A percentile compares a stretch with the other conserved stretches of the same genome.
Conservation (phyloP, 2,797 vertebrate genomes). For the Staurois parvus region DNA sequence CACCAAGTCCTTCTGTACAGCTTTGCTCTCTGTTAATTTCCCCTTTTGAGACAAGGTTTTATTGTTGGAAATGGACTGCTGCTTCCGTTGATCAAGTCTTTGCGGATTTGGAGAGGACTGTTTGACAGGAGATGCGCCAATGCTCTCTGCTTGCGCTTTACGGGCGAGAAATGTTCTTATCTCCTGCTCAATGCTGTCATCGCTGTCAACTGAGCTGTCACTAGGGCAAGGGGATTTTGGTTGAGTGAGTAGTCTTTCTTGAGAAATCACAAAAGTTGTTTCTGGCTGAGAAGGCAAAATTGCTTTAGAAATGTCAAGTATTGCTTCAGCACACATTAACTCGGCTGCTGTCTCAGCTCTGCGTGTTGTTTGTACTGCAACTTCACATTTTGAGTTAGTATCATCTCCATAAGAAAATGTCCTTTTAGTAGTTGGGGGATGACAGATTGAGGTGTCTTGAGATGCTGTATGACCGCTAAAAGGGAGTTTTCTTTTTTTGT, state of each 20-base stretch:
- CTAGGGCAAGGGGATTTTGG: slow-evolving; percentile 70
- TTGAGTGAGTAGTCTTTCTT: slow-evolving; percentile 61
- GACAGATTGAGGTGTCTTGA: slow-evolving; percentile 10
- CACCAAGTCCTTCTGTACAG: slow-evolving; percentile 28
- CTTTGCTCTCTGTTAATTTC: slow-evolving; percentile 71
- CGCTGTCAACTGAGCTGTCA: slow-evolving; percentile 89
- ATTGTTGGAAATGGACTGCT: slow-evolving; percentile 57
- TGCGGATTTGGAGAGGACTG: slow-evolving; percentile 49
- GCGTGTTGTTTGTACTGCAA: slow-evolving; percentile 51
- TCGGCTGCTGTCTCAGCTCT: slow-evolving; percentile 88
- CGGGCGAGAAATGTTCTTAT: slow-evolving; percentile 91
- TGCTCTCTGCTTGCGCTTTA: slow-evolving; percentile 85
- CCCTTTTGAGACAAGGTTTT: slow-evolving; percentile 75
- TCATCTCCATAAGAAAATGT: slow-evolving; percentile 45
- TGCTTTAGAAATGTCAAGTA: slow-evolving; percentile 95
- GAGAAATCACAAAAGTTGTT: slow-evolving; percentile 62
- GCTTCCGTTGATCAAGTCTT: slow-evolving; percentile 46
- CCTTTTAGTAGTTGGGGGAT: slow-evolving; percentile 59
- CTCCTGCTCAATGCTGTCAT: slow-evolving; percentile 95
- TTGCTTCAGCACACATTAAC: slow-evolving; percentile 95
- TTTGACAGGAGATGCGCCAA: slow-evolving; percentile 64
- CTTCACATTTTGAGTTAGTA: slow-evolving; percentile 55
- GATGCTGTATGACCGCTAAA: slow-evolving; percentile 64
- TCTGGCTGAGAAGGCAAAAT: slow-evolving; percentile 84
- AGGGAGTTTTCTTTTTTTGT: slow-evolving; percentile 76